Conservation (phyloP, 2,113 vertebrate species). For the Petroica traversi region DNA sequence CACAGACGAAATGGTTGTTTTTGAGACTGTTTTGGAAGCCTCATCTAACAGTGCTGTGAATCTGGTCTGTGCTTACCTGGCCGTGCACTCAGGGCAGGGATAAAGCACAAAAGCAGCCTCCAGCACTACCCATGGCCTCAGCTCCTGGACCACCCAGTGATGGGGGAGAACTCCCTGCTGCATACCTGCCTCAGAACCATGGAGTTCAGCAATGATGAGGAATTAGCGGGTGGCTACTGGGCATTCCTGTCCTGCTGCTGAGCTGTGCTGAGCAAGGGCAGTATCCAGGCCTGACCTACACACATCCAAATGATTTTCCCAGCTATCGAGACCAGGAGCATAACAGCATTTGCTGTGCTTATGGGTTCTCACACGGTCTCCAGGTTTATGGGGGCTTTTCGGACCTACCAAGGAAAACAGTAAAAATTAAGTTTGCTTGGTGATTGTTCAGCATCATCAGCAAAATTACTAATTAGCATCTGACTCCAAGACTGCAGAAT, state of each 20-base stretch:
- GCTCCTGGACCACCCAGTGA: not conserved
- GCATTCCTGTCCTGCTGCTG: accelerated
- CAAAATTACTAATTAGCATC: not conserved
- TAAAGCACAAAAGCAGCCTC: not conserved
- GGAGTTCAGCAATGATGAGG: accelerated
- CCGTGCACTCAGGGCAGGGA: accelerated
- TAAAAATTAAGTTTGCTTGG: not conserved
- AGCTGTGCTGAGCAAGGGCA: not conserved
- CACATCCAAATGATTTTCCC: not conserved
- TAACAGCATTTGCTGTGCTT: not conserved
- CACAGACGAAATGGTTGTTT: not conserved
- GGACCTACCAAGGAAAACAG: not conserved
- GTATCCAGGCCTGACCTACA: not conserved
- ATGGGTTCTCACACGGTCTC: not conserved
- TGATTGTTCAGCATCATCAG: not conserved
- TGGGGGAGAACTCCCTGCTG: too few relatives aligned
- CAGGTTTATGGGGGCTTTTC: not conserved
- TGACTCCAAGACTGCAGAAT: not conserved
- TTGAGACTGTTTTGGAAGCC: not conserved
- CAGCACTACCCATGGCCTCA: not conserved
- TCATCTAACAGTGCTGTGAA: not conserved
- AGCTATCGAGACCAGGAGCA: accelerated
- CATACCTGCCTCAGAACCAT: not conserved
- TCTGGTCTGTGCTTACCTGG: accelerated
- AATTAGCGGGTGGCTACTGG: not conserved